Base-by-base conservation (phyloP, 2,113 vertebrate genomes). In the Ochotona princeps region DNA sequence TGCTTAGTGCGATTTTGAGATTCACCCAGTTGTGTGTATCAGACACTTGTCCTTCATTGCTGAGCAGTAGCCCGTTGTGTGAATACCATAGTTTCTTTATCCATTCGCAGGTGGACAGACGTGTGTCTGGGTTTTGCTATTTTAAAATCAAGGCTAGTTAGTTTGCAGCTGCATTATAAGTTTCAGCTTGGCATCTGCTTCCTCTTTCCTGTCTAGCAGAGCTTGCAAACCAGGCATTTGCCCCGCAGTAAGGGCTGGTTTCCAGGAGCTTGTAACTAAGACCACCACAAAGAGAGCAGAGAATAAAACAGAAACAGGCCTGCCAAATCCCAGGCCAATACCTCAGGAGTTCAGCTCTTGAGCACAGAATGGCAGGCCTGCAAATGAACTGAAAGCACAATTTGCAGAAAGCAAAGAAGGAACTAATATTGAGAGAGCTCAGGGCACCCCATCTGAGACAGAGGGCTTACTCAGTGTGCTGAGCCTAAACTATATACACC, bases 261-360 rank as follows among this genome's bases (percentile, higher is more conserved):
- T 92, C 84, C 75, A 95, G 70, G 60, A 54, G 69, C 72, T 87
- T 66, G 32, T 89, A 81, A 32, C 32, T 91, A 82, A 89, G 91
- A 94, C 89, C 85, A 84, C 81, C 84, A 69, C 28, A 84, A 51
- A 93, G 83, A 87, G 44, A 81, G 61, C 49, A 65, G 80, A 95
- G 28, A 94, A 66, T 20, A 76, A 78, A 93, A 60, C 65, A 70
- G 30, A 87, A 94, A 63, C 20, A n/a, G 83, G 30, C 67, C 20
- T 0, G 12, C 76, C 79, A 88, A 72, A 6, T 72, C 66, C 63
- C 80, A 70, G n/a, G 28, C 13, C 38, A 80, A 70, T 2, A 32
- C 63, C 84, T 79, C 73, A 84, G 81, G 32, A 80, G 83, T 83
- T 95, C 54, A 76, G 61, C 57, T 92, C 49, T 81, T 83, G 66